Evolutionary conservation across 2,113 vertebrate genomes (phyloP).

Genomic region (Arenaria interpres): DNA sequence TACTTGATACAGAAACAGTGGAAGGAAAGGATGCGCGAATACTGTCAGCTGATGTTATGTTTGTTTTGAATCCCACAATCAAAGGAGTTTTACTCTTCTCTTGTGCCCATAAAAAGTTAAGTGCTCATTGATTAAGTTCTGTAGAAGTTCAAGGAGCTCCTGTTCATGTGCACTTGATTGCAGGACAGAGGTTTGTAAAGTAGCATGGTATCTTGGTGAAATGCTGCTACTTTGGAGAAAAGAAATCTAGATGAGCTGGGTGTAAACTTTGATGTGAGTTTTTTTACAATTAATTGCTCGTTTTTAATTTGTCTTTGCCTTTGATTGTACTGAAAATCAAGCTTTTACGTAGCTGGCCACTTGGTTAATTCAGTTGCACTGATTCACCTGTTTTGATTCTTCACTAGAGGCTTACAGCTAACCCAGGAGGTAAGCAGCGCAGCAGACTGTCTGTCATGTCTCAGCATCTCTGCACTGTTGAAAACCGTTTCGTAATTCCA

Average conservation of each 20-base stretch:
- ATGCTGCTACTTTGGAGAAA: background rate
- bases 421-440: slow-evolving; percentile 82
- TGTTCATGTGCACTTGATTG: background rate
- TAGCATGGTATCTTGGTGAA: background rate
- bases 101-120: background rate
- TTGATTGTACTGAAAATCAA: background rate
- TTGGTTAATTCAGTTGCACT: background rate
- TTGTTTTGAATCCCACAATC: background rate
- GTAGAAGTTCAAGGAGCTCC: background rate
- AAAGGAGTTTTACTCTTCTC: background rate
- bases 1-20: background rate
- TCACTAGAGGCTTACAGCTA: slow-evolving; percentile 86
- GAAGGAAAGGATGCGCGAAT: background rate
- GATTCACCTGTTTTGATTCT: background rate
- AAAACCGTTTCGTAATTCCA: slow-evolving; percentile 86
- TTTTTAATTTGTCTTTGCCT: background rate
- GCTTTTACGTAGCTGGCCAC: background rate
- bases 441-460: slow-evolving; percentile 94
- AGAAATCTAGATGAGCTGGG: background rate
- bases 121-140: background rate
- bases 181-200: background rate
- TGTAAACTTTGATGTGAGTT: background rate
- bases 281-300: background rate
- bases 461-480: slow-evolving; percentile 89
- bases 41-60: background rate